Conservation (phyloP, 2,888 invertebrate species). For the Mesoligia furuncula region DNA sequence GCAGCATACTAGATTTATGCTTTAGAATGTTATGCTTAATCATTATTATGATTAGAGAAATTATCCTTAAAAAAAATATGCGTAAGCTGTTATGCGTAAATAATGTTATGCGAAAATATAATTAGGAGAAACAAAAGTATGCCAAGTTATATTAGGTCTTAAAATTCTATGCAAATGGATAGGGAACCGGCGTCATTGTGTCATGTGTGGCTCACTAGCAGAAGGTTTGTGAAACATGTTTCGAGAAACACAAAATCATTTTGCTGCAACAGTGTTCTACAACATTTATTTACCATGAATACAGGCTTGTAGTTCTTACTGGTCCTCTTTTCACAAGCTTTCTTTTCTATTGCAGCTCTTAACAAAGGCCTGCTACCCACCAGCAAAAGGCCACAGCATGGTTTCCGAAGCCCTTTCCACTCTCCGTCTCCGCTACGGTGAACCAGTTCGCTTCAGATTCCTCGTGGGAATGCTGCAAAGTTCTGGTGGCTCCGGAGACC, state of each 20-base stretch:
- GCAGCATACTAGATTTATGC: no score
- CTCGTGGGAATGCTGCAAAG: slow-evolving; percentile 97
- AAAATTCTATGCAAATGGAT: no score
- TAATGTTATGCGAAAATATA: no score
- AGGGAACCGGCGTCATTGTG: not conserved
- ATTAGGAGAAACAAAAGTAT: no score
- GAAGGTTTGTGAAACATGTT: not conserved
- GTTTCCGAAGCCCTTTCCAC: slow-evolving; percentile 98
- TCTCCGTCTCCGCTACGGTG: slow-evolving; percentile 96
- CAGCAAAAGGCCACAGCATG: slow-evolving; percentile 94
- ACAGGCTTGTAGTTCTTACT: not conserved
- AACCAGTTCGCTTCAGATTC: slow-evolving; percentile 97
- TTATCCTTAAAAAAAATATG: no score
- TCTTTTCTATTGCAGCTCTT: slow-evolving; percentile 91
- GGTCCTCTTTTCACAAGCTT: not conserved
- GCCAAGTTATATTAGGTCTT: no score
- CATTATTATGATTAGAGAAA: no score
- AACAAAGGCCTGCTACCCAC: slow-evolving; percentile 94
- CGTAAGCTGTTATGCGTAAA: no score
- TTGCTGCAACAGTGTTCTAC: not conserved
- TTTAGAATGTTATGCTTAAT: no score
- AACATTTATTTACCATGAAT: not conserved
- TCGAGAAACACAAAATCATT: not conserved
- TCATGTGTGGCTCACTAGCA: not conserved
- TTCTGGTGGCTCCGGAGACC: slow-evolving; percentile 93